phyloP scores from a whole-genome alignment of 2,797 vertebrate species.

The Masticophis lateralis region DNA sequence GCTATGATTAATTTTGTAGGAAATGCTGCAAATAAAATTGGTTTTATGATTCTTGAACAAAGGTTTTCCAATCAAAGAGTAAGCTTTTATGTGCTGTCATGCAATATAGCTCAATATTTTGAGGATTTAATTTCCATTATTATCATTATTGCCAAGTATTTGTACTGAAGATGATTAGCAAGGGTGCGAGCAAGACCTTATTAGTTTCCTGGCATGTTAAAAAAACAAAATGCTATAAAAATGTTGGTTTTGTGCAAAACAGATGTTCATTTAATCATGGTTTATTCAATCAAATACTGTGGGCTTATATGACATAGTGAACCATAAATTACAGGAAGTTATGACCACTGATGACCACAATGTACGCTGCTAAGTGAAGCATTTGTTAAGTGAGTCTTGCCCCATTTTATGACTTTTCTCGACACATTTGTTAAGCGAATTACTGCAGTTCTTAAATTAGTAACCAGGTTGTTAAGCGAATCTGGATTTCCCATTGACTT shows the following conservation, averaged over 20 bases:
- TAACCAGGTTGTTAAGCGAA: too few relatives aligned
- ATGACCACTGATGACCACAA: too few relatives aligned
- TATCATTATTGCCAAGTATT: background rate
- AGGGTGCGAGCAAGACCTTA: background rate
- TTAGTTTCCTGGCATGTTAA: background rate
- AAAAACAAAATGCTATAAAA: background rate
- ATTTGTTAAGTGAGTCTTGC: too few relatives aligned
- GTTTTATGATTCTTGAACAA: background rate
- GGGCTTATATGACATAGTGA: background rate
- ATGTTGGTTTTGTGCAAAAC: background rate
- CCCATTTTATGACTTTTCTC: too few relatives aligned
- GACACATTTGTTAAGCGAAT: too few relatives aligned
- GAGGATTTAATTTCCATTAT: background rate
- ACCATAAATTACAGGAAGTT: too few relatives aligned
- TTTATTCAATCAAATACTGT: background rate
- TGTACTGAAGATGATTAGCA: background rate
- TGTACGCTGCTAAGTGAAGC: too few relatives aligned
- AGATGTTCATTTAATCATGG: background rate
- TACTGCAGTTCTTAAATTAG: too few relatives aligned
- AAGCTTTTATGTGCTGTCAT: background rate
- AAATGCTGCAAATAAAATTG: too few relatives aligned
- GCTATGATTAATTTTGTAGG: background rate
- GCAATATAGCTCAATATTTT: background rate
- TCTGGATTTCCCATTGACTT: too few relatives aligned
- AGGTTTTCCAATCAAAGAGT: too few relatives aligned